A percentile compares a stretch with the other conserved stretches of the same genome.
These are phyloP conservation scores for Polylopha cassiicola DNA, from an alignment of 2,888 invertebrate species.

Conservation along the genomic window DNA sequence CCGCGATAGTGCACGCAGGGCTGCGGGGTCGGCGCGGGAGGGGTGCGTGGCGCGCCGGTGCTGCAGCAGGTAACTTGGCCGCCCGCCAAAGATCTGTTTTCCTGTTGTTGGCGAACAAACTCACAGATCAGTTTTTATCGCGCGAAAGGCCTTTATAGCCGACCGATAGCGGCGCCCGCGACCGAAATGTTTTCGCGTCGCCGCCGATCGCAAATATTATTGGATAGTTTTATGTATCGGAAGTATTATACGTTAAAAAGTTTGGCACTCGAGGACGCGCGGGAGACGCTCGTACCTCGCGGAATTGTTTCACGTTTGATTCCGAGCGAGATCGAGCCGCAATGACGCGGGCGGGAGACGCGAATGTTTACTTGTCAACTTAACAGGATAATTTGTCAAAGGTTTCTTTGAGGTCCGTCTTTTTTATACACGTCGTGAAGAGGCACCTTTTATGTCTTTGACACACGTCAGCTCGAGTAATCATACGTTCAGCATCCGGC, in stretches of 20 bases:
- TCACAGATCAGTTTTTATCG: constrained; percentile 78
- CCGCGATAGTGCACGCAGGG: constrained; percentile 27
- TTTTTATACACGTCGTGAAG: constrained; percentile 42
- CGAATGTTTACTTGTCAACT: constrained; percentile 48
- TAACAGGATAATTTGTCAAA: constrained; percentile 68
- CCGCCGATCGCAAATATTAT: constrained; percentile 70
- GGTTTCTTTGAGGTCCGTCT: constrained; percentile 55
- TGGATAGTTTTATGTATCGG: constrained; percentile 74
- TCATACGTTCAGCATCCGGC: constrained; percentile 41
- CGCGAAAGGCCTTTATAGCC: constrained; percentile 76
- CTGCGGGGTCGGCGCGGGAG: constrained; percentile 20
- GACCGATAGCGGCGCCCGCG: constrained; percentile 62
- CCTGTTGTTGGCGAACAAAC: constrained; percentile 71
- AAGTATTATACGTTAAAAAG: constrained; percentile 72
- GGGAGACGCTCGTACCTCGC: constrained; percentile 24
- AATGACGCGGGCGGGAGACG: too few species aligned
- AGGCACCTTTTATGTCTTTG: constrained; percentile 56
- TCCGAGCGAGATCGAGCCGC: too few species aligned
- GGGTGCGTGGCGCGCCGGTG: constrained; percentile 38
- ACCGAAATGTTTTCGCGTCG: constrained; percentile 67
- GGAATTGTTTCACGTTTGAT: constrained; percentile 18
- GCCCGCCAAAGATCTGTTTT: constrained; percentile 73
- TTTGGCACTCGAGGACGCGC: constrained; percentile 52
- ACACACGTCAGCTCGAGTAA: constrained; percentile 57
- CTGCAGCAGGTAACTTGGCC: constrained; percentile 69